A percentile compares a stretch with the other conserved stretches of the same genome.
These are phyloP conservation scores for Premnoplex brunnescens DNA, from an alignment of 2,797 vertebrate genomes.

Conservation along the genomic window DNA sequence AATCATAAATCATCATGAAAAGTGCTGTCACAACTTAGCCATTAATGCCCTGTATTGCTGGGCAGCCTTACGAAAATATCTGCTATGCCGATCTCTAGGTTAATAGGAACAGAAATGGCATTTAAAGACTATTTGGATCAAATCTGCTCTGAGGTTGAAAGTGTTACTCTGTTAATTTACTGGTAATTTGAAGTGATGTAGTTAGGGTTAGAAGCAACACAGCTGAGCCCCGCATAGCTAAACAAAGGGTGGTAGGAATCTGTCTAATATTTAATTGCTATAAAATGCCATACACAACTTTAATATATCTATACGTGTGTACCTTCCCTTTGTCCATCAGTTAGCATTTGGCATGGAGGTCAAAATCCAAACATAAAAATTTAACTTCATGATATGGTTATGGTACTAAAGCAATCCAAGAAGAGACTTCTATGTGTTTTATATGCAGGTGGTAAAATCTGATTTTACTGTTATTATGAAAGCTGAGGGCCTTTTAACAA, in stretches of 20 bases:
- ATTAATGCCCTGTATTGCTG: constrained; percentile 96
- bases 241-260: constrained; percentile 74
- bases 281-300: constrained; percentile 53
- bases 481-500: neutral
- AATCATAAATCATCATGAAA: constrained; percentile 99
- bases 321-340: constrained; percentile 44
- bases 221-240: constrained; percentile 80
- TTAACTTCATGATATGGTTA: neutral
- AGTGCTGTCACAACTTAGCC: constrained; percentile 99
- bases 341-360: constrained; percentile 24
- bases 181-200: constrained; percentile 99
- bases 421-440: neutral
- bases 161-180: constrained; percentile 99
- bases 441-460: neutral
- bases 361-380: neutral
- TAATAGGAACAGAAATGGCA: constrained; percentile 99
- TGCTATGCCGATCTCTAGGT: constrained; percentile 98
- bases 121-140: constrained; percentile 99
- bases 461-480: neutral
- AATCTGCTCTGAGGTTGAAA: constrained; percentile 96
- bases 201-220: constrained; percentile 89
- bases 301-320: constrained; percentile 39
- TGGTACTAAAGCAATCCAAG: neutral
- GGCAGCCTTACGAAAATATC: constrained; percentile 98
- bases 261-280: constrained; percentile 72